Conservation (phyloP, 2,113 vertebrate genomes). For the Kobus ellipsiprymnus region DNA sequence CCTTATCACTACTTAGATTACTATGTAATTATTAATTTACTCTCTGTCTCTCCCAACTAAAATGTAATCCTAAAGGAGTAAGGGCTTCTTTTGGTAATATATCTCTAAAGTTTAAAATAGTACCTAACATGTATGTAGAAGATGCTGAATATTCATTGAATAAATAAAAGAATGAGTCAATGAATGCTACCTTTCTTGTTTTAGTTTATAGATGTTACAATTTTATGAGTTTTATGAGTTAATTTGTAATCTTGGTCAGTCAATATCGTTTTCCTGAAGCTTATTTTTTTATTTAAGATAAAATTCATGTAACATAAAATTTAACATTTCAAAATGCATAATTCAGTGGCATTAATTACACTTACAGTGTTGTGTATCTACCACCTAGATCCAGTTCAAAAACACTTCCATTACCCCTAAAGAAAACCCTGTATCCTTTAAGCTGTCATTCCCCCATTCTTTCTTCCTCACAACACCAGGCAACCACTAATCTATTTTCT, state of each 20-base stretch:
- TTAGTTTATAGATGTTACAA: not conserved
- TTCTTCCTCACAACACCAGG: not conserved
- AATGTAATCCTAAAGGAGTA: not conserved
- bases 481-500: not conserved
- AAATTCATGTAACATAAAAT: not conserved
- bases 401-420: not conserved
- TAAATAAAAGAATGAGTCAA: not conserved
- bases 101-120: not conserved
- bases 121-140: not conserved
- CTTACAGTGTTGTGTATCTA: not conserved
- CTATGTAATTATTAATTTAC: not conserved
- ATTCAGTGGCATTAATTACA: not conserved
- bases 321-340: not conserved
- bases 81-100: not conserved
- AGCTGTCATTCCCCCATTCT: not conserved
- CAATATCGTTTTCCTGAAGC: not conserved
- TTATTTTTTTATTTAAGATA: not conserved
- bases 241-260: not conserved
- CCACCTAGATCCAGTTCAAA: not conserved
- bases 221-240: not conserved
- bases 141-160: not conserved
- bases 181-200: not conserved
- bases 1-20: not conserved
- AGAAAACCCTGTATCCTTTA: not conserved
- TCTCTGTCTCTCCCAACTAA: not conserved